phyloP scores from a whole-genome alignment of 1,140 invertebrate species.

The Drosophila persimilis region DNA sequence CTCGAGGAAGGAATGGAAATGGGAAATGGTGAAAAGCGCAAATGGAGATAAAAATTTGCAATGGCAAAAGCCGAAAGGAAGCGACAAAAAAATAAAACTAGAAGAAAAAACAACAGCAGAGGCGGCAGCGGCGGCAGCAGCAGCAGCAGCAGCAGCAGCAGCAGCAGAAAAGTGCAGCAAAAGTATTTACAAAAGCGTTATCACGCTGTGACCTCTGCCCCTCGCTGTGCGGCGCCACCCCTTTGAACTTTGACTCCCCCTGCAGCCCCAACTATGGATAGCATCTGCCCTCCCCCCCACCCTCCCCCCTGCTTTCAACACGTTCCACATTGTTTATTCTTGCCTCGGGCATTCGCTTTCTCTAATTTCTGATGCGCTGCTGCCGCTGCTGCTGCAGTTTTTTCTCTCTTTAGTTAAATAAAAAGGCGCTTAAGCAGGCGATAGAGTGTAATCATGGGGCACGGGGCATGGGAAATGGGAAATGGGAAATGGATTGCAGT shows the following conservation, averaged over 20 bases:
- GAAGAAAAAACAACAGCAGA: slow-evolving; percentile 35
- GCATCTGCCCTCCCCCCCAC: not conserved
- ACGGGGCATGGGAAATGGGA: slow-evolving; percentile 3
- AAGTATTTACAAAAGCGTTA: slow-evolving; percentile 79
- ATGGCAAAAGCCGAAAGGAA: slow-evolving; percentile 73
- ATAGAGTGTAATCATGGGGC: slow-evolving; percentile 58
- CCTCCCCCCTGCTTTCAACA: slow-evolving; percentile 32
- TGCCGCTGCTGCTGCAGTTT: slow-evolving; percentile 16
- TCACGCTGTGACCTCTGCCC: slow-evolving; percentile 62
- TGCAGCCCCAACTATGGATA: not conserved
- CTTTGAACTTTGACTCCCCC: slow-evolving; percentile 31
- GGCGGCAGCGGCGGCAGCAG: slow-evolving; percentile 26
- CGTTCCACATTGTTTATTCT: slow-evolving; percentile 70
- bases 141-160: slow-evolving; percentile 38
- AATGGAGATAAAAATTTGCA: slow-evolving; percentile 80
- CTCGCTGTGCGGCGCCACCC: slow-evolving; percentile 1
- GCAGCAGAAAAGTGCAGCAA: slow-evolving; percentile 73
- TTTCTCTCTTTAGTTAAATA: slow-evolving; percentile 74
- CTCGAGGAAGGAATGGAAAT: slow-evolving; percentile 11
- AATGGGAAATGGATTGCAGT: not conserved
- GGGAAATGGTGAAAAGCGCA: slow-evolving; percentile 46
- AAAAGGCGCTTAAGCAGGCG: slow-evolving; percentile 62
- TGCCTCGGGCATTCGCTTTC: slow-evolving; percentile 67
- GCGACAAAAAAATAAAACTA: slow-evolving; percentile 63
- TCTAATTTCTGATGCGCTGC: slow-evolving; percentile 71